Evolutionary conservation across 2,797 vertebrate species (phyloP), one percentile per base, ranked within the genome.

Genomic region (Sebastes hopkinsi): DNA sequence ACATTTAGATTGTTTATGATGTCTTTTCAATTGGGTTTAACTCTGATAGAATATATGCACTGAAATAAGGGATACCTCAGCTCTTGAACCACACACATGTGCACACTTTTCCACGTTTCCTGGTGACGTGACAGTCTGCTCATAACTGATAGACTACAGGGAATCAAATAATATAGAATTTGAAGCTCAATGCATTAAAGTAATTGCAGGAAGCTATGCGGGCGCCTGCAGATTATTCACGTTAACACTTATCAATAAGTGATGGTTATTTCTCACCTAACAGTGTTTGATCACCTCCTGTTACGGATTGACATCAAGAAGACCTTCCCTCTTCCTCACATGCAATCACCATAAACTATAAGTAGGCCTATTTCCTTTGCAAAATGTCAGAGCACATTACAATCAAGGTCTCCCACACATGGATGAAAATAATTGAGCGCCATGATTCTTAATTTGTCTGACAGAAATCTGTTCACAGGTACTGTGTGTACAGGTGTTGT

Each of bases 311-410:
- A 72, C 72, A 58, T 56, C 73, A 67, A 18, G 52, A 60, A 52
- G 34, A 75, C 62, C 18, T 58, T 70, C n/a, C 22, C 12, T 66
- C 32, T 66, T 52, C 62, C 52, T 61, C 61, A 78, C 55, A 65
- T 67, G 77, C 74, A 87, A 80, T 85, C 71, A 85, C 23, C 23
- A 70, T 59, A 22, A 80, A 81, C 58, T 62, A n/a, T 64, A 20
- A 62, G 20, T 18, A 25, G 59, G 58, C 34, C n/a, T 54, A 65
- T 75, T 81, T 87, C 80, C 60, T 65, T 68, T 46, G 54, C 52
- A 77, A 83, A 86, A 83, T 83, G 84, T 90, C 88, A 89, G 60
- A 56, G 55, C 56, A 36, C 46, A 80, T 90, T 82, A 77, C 67
- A 82, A 88, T 89, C 79, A 87, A 46, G 20, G 54, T 64, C 69